These are phyloP conservation scores for Drosophila stalkeri DNA, from an alignment of 2,888 invertebrate species.

Conservation along the genomic window DNA sequence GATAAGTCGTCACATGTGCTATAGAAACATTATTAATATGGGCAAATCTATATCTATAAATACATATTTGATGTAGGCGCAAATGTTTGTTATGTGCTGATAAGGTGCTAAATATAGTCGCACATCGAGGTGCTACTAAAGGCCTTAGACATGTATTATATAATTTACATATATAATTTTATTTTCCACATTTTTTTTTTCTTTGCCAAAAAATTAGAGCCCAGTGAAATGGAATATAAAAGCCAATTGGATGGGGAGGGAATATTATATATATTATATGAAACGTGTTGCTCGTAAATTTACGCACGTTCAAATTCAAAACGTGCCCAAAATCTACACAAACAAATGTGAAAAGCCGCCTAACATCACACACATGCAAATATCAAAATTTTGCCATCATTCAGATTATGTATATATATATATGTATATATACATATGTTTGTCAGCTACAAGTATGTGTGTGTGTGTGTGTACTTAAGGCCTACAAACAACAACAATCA, in stretches of 20 bases:
- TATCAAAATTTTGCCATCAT: constrained; percentile 39
- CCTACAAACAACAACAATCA: constrained; percentile 44
- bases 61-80: constrained; percentile 32
- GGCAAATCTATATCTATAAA: constrained; percentile 26
- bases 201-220: constrained; percentile 42
- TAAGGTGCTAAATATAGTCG: constrained; percentile 61
- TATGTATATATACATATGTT: not conserved
- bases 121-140: constrained; percentile 13
- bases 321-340: constrained; percentile 53
- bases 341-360: constrained; percentile 45
- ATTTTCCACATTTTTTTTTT: not conserved
- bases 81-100: constrained; percentile 58
- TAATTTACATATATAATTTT: constrained; percentile 10
- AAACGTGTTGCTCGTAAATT: constrained; percentile 66
- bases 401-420: constrained; percentile 12
- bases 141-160: constrained; percentile 12
- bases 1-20: constrained; percentile 51
- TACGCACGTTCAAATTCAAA: constrained; percentile 57
- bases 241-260: not conserved
- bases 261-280: constrained; percentile 3
- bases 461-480: constrained; percentile 24
- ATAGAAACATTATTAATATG: not conserved
- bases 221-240: constrained; percentile 18
- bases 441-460: not conserved
- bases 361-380: constrained; percentile 45